Conservation (phyloP, 2,797 vertebrate species). For the Eulemur albifrons region DNA sequence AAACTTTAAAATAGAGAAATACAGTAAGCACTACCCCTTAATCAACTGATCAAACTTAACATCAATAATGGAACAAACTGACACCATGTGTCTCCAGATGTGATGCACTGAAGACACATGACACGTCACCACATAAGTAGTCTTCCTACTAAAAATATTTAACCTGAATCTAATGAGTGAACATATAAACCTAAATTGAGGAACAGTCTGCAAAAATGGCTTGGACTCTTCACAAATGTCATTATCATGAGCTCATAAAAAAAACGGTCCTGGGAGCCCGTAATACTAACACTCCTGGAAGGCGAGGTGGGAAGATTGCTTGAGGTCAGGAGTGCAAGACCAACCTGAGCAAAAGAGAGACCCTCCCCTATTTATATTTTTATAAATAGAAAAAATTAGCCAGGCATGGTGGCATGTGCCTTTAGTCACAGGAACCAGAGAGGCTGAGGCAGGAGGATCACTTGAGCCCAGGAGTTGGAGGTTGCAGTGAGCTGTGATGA, state of each 20-base stretch:
- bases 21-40: neutral
- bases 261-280: neutral
- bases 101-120: neutral
- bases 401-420: too few relatives aligned
- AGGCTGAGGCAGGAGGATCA: too few relatives aligned
- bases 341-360: too few relatives aligned
- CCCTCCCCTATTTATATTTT: too few relatives aligned
- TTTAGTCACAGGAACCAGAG: too few relatives aligned
- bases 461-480: too few relatives aligned
- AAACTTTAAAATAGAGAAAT: neutral
- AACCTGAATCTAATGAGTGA: neutral
- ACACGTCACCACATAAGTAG: neutral
- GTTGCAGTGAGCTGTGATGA: too few relatives aligned
- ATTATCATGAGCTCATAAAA: neutral
- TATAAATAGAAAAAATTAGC: too few relatives aligned
- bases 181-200: neutral
- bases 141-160: neutral
- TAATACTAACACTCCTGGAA: too few relatives aligned
- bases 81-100: neutral
- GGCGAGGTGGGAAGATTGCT: too few relatives aligned
- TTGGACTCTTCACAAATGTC: neutral
- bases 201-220: neutral
- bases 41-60: neutral
- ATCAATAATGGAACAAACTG: neutral
- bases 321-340: too few relatives aligned